Evolutionary conservation across 2,888 invertebrate species (phyloP).

Genomic region (Dendrolimus houi): DNA sequence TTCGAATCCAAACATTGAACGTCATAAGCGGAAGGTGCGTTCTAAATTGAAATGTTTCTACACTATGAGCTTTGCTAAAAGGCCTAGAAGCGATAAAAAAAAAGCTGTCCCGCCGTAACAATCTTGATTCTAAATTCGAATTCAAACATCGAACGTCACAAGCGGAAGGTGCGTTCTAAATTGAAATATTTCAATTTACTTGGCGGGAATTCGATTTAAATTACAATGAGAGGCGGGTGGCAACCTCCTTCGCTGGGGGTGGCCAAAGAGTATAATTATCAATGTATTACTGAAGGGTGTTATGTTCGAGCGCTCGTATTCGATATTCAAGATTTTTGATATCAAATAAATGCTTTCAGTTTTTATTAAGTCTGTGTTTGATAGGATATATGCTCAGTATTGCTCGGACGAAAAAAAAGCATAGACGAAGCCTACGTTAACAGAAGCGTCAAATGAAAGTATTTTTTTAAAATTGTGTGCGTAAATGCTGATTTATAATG

Average conservation of each 20-base stretch:
- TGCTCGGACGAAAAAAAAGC: no score
- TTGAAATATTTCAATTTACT: constrained; percentile 74
- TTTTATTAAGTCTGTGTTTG: no score
- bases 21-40: constrained; percentile 44
- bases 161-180: constrained; percentile 53
- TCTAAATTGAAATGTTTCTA: constrained; percentile 68
- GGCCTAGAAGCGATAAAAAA: not conserved
- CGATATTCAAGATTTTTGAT: not conserved
- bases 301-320: not conserved
- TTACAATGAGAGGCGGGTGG: constrained; percentile 54
- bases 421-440: no score
- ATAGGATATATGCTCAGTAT: no score
- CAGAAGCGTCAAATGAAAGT: no score
- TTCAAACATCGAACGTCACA: constrained; percentile 39
- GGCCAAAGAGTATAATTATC: not conserved
- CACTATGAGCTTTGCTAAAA: not conserved
- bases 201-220: constrained; percentile 73
- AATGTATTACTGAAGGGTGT: not conserved
- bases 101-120: not conserved
- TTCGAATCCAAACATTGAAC: constrained; percentile 45
- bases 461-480: no score
- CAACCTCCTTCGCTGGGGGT: not conserved
- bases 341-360: not conserved
- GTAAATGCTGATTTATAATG: no score
- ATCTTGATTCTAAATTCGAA: constrained; percentile 27